Percentiles rank a stretch among this genome's conserved stretches.
These are phyloP conservation scores for Alligator mississippiensis DNA, from an alignment of 2,113 vertebrate species.

Conservation along the genomic window DNA sequence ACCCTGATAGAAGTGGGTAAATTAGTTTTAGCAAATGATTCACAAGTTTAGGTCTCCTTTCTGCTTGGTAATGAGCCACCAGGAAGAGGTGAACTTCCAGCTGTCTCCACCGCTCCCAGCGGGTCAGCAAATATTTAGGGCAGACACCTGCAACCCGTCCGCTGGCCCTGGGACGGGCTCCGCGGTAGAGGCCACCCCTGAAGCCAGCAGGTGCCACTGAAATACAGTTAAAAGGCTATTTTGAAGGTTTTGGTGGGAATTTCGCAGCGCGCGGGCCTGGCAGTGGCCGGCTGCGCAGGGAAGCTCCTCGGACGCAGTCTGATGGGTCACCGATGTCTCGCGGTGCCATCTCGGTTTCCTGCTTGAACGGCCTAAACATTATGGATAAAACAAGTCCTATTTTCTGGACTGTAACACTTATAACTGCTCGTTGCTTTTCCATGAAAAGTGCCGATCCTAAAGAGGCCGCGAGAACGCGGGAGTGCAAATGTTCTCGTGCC, in stretches of 20 bases:
- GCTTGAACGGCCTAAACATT: neutral
- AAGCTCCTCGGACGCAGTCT: neutral
- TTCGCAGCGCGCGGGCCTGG: neutral
- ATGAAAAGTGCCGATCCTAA: neutral
- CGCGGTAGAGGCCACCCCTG: neutral
- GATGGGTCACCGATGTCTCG: neutral
- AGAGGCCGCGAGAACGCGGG: neutral
- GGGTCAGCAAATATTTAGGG: neutral
- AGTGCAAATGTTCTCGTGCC: rapidly evolving
- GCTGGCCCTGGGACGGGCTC: neutral
- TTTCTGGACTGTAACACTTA: neutral
- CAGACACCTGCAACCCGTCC: neutral
- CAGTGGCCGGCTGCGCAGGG: too few relatives aligned
- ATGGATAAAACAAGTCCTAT: neutral
- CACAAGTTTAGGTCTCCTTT: rapidly evolving
- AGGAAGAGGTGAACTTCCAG: too few relatives aligned
- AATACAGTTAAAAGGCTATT: neutral
- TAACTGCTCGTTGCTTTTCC: neutral
- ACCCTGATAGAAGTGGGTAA: rapidly evolving
- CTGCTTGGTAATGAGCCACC: neutral
- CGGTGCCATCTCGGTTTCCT: neutral
- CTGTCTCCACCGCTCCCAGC: too few relatives aligned
- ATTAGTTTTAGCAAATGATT: neutral
- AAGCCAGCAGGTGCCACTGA: neutral
- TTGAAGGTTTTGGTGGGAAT: neutral